A percentile compares a stretch with the other conserved stretches of the same genome.
Conservation (phyloP, 2,888 invertebrate species). For the Microdon myrmicae region DNA sequence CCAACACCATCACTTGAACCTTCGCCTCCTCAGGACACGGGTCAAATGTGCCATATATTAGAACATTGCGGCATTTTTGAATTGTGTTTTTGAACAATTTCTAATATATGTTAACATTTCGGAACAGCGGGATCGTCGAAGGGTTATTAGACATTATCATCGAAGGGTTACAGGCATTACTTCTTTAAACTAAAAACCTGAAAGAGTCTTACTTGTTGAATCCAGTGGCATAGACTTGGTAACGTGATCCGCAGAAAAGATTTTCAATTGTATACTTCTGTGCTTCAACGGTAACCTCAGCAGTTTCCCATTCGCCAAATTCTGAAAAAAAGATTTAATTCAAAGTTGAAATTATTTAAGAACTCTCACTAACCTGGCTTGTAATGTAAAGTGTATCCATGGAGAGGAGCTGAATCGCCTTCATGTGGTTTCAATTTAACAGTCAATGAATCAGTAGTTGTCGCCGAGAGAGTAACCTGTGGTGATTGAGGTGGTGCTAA, state of each 20-base stretch:
- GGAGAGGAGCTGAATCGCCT: constrained; percentile 86
- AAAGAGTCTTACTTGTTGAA: constrained; percentile 79
- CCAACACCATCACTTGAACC: no score
- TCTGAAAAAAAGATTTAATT: constrained; percentile 67
- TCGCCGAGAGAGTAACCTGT: constrained; percentile 78
- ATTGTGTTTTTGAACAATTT: no score
- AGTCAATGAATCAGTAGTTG: constrained; percentile 79
- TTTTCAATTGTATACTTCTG: constrained; percentile 88
- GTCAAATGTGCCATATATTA: no score
- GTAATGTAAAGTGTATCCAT: constrained; percentile 91
- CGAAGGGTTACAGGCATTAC: no score
- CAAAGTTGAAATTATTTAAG: neutral
- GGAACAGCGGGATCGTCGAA: no score
- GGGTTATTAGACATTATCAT: no score
- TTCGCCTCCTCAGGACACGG: no score
- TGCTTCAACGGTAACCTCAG: constrained; percentile 80
- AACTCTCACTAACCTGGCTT: constrained; percentile 72
- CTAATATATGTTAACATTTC: no score
- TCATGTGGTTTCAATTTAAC: constrained; percentile 79
- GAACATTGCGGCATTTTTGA: no score
- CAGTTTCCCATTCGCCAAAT: constrained; percentile 93
- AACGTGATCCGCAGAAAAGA: constrained; percentile 90
- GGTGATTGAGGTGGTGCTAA: constrained; percentile 81
- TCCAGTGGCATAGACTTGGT: constrained; percentile 92
- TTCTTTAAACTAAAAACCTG: neutral